Conservation (phyloP, 1,140 invertebrate genomes). For the Microplitis mediator region DNA sequence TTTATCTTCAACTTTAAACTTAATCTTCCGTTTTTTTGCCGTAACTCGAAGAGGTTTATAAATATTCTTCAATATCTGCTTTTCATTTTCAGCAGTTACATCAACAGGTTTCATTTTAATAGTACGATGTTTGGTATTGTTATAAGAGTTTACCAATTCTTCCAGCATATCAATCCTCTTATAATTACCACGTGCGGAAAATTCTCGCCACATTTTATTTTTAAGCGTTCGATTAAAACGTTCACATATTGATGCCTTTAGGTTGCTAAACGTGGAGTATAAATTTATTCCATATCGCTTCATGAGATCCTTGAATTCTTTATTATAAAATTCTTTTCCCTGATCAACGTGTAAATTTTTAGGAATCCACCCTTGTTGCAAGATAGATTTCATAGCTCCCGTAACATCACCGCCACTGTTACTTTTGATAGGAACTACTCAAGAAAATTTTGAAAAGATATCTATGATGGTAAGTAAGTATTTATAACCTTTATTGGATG, state of each 20-base stretch:
- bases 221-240: neutral
- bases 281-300: neutral
- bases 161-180: neutral
- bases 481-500: slow-evolving; percentile 22
- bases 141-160: neutral
- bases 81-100: no score
- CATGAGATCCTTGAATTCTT: neutral
- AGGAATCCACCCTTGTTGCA: neutral
- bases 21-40: no score
- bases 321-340: slow-evolving; percentile 24
- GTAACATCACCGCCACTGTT: neutral
- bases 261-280: neutral
- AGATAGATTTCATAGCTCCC: slow-evolving; percentile 3
- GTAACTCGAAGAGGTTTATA: no score
- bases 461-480: slow-evolving; percentile 28
- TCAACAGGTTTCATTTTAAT: neutral
- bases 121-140: neutral
- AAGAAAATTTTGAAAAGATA: slow-evolving; percentile 26
- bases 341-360: slow-evolving; percentile 25
- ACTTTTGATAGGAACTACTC: slow-evolving; percentile 25
- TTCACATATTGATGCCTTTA: neutral
- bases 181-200: neutral
- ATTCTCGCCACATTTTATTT: neutral
- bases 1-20: no score
- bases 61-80: no score